Percentiles rank a stretch among this genome's conserved stretches.
Evolutionary conservation across 2,888 invertebrate species (phyloP).

Genomic region (Drosophila nr. fundita): DNA sequence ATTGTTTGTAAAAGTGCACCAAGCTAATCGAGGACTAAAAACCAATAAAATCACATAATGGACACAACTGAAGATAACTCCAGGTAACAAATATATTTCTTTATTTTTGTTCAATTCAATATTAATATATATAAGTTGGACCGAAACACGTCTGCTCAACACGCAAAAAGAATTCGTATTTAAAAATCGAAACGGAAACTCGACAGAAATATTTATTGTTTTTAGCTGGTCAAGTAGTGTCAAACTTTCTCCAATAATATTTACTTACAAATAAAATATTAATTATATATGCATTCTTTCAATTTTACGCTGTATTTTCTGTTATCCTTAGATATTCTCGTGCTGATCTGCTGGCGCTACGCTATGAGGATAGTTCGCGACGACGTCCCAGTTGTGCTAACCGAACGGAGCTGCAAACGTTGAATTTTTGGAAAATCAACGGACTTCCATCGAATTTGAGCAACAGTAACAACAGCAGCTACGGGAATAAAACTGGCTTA

Average conservation of each 20-base stretch:
- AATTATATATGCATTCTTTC: neutral
- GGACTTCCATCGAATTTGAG: slow-evolving; percentile 29
- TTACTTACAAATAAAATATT: neutral
- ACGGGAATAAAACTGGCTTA: slow-evolving; percentile 27
- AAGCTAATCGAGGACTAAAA: slow-evolving; percentile 5
- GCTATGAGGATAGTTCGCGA: slow-evolving; percentile 89
- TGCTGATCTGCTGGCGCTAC: slow-evolving; percentile 90
- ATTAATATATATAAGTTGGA: neutral
- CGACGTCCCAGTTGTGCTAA: slow-evolving; percentile 90
- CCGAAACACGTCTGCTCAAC: neutral
- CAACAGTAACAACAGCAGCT: slow-evolving; percentile 21
- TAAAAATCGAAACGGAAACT: neutral
- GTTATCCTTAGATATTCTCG: slow-evolving; percentile 86
- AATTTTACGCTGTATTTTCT: neutral
- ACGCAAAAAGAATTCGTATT: neutral
- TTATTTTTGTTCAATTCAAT: neutral
- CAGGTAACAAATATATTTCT: slow-evolving; percentile 24
- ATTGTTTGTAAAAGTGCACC: slow-evolving; percentile 19
- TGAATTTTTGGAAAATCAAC: slow-evolving; percentile 86
- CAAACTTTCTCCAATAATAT: neutral
- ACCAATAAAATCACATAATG: slow-evolving; percentile 25
- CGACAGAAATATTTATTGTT: neutral
- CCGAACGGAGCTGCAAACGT: slow-evolving; percentile 82
- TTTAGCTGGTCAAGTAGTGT: neutral
- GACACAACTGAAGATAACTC: slow-evolving; percentile 27